Percentiles rank a stretch among this genome's conserved stretches.
Evolutionary conservation across 2,888 invertebrate genomes (phyloP).

Genomic region (Hetaerina titia): DNA sequence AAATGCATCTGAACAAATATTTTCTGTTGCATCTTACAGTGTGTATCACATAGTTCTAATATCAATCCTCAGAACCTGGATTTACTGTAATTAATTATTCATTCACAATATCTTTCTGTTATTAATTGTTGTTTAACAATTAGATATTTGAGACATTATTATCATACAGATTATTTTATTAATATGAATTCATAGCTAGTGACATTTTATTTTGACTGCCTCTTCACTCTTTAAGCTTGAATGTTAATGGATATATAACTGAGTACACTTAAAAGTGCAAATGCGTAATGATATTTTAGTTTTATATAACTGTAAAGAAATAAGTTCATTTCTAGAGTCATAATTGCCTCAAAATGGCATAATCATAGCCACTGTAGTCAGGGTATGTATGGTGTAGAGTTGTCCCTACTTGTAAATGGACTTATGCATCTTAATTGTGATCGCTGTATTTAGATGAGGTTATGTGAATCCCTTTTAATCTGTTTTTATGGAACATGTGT

Average conservation of each 20-base stretch:
- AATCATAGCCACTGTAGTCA: conserved; percentile 61
- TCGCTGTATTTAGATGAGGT: conserved; percentile 29
- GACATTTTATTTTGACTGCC: neutral
- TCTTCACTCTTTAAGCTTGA: neutral
- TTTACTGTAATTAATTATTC: neutral
- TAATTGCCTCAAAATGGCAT: conserved; percentile 14
- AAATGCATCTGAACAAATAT: neutral
- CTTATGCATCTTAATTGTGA: conserved; percentile 12
- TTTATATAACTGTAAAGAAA: neutral
- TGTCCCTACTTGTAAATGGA: conserved; percentile 56
- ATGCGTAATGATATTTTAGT: neutral
- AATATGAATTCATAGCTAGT: neutral
- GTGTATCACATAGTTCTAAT: neutral
- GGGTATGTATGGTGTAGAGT: conserved; percentile 40
- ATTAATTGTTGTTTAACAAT: neutral
- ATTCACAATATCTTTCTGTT: neutral
- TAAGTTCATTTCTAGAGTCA: neutral
- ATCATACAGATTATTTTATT: neutral
- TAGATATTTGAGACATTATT: neutral
- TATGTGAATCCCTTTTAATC: conserved; percentile 33
- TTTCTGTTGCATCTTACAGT: neutral
- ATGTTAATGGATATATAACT: neutral
- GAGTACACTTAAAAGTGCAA: neutral
- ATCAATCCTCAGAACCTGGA: neutral
- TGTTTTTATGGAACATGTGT: neutral